A percentile compares a stretch with the other conserved stretches of the same genome.
phyloP scores from a whole-genome alignment of 92 coral and sea anemone species.

The Scolanthus callimorphus region DNA sequence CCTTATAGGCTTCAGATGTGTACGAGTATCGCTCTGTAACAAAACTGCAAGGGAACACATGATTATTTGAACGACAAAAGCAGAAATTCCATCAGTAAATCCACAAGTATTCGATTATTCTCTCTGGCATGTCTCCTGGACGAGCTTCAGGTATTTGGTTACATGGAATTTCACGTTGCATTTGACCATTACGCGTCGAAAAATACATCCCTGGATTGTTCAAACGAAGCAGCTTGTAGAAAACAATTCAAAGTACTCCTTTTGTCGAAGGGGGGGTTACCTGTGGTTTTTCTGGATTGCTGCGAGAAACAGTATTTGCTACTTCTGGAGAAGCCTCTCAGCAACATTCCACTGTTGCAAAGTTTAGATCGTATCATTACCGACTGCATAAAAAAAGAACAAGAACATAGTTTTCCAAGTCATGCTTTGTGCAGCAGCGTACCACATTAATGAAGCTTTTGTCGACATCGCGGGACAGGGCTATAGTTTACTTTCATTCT shows the following conservation, averaged over 20 bases:
- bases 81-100: neutral
- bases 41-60: slow-evolving; percentile 8
- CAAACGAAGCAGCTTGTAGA: neutral
- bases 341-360: slow-evolving; percentile 16
- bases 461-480: slow-evolving; percentile 38
- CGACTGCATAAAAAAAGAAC: neutral
- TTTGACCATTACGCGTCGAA: slow-evolving; percentile 13
- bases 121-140: slow-evolving; percentile 26
- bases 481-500: slow-evolving; percentile 26
- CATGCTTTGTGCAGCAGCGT: slow-evolving; percentile 5
- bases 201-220: neutral
- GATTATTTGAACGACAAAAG: neutral
- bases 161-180: neutral
- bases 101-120: neutral
- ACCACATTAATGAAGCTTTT: slow-evolving; percentile 20
- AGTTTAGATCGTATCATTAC: slow-evolving; percentile 21
- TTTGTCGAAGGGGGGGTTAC: slow-evolving; percentile 25
- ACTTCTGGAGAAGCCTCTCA: slow-evolving; percentile 28
- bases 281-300: slow-evolving; percentile 9
- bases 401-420: slow-evolving; percentile 12
- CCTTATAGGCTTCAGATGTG: neutral
- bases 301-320: slow-evolving; percentile 8
- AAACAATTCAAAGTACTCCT: neutral
- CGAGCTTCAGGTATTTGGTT: slow-evolving; percentile 8
- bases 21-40: slow-evolving; percentile 4